Conservation (phyloP, 2,888 invertebrate genomes). For the Drosophila peninsularis region DNA sequence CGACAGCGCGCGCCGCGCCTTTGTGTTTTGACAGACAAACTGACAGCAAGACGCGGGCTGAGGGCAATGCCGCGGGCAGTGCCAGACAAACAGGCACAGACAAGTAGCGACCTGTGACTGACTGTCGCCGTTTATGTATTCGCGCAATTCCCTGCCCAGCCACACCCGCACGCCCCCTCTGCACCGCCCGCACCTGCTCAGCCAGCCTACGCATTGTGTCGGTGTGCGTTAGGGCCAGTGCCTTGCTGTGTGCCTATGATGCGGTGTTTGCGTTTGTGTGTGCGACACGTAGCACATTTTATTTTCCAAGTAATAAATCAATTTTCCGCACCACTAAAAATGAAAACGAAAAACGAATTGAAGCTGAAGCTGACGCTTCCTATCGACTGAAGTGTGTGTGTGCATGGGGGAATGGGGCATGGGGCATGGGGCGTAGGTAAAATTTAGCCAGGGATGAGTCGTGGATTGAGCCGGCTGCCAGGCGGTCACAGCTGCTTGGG, state of each 20-base stretch:
- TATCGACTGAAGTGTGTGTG: slow-evolving; percentile 66
- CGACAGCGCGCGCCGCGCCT: slow-evolving; percentile 50
- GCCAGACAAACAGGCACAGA: slow-evolving; percentile 17
- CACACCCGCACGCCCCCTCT: slow-evolving; percentile 3
- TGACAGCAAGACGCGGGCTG: slow-evolving; percentile 72
- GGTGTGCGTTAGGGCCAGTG: slow-evolving; percentile 22
- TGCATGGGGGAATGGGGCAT: slow-evolving; percentile 38
- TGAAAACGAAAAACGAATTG: slow-evolving; percentile 81
- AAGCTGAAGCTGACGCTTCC: slow-evolving; percentile 75
- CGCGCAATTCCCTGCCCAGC: slow-evolving; percentile 57
- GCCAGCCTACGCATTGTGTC: slow-evolving; percentile 43
- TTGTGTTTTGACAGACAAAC: slow-evolving; percentile 80
- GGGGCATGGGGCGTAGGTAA: slow-evolving; percentile 28
- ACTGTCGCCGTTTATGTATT: slow-evolving; percentile 80
- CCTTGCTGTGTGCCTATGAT: slow-evolving; percentile 56
- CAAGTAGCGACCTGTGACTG: slow-evolving; percentile 67
- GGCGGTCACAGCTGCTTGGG: slow-evolving; percentile 58
- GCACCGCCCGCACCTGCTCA: slow-evolving; percentile 11
- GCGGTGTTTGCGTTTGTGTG: slow-evolving; percentile 50
- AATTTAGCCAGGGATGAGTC: slow-evolving; percentile 8
- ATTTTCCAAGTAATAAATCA: slow-evolving; percentile 82
- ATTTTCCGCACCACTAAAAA: slow-evolving; percentile 82
- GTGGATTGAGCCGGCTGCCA: slow-evolving; percentile 26
- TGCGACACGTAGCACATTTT: slow-evolving; percentile 81
- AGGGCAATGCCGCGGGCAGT: slow-evolving; percentile 48